Percentiles rank a stretch among this genome's conserved stretches.
Evolutionary conservation across 1,140 invertebrate species (phyloP).

Genomic region (Latrodectus geometricus): DNA sequence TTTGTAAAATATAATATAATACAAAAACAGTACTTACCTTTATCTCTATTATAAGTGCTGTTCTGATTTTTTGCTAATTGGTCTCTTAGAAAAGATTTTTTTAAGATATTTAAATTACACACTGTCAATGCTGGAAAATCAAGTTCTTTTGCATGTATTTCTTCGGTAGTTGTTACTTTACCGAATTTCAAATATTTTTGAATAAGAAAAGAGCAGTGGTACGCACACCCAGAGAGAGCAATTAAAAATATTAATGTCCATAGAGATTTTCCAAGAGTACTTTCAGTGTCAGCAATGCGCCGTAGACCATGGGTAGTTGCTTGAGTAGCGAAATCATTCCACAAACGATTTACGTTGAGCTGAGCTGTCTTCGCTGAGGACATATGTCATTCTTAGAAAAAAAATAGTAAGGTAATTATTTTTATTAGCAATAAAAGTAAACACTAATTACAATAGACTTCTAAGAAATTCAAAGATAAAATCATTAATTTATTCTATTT

Average conservation of each 20-base stretch:
- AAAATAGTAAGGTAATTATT: no score
- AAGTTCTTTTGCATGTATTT: slow-evolving; percentile 62
- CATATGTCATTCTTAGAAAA: neutral
- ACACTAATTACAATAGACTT: no score
- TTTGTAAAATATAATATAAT: neutral
- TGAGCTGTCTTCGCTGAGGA: neutral
- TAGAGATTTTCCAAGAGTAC: slow-evolving; percentile 23
- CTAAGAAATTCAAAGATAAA: no score
- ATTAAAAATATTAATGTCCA: slow-evolving; percentile 51
- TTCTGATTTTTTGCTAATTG: slow-evolving; percentile 44
- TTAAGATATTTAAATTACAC: slow-evolving; percentile 63
- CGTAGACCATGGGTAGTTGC: slow-evolving; percentile 52
- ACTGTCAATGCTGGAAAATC: slow-evolving; percentile 63
- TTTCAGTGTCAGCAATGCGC: slow-evolving; percentile 41
- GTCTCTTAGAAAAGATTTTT: slow-evolving; percentile 54
- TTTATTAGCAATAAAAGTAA: no score
- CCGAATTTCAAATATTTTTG: slow-evolving; percentile 46
- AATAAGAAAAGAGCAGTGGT: slow-evolving; percentile 60
- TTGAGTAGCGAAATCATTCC: slow-evolving; percentile 44
- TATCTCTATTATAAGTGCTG: neutral
- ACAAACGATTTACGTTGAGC: slow-evolving; percentile 4
- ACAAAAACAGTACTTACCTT: slow-evolving; percentile 22
- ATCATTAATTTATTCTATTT: no score
- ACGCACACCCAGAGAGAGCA: slow-evolving; percentile 48
- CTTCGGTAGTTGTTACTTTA: slow-evolving; percentile 63